A percentile compares a stretch with the other conserved stretches of the same genome.
These are phyloP conservation scores for Takifugu bimaculatus DNA, from an alignment of 2,113 vertebrate genomes.

Conservation along the genomic window DNA sequence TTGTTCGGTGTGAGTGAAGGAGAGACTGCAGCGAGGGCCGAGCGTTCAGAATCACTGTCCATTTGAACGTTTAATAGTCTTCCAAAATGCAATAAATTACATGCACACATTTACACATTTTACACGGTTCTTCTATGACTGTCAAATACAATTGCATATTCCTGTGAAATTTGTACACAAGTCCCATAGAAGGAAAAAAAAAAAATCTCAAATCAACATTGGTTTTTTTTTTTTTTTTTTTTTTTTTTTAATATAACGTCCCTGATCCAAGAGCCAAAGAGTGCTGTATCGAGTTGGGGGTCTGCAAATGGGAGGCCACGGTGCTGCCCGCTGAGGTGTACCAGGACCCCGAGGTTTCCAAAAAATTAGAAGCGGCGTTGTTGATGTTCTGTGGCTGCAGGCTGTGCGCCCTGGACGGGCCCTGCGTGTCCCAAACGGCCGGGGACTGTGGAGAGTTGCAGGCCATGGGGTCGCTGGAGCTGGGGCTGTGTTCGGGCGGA, in stretches of 20 bases:
- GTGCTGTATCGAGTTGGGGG: constrained; percentile 91
- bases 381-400: constrained; percentile 86
- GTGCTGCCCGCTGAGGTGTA: constrained; percentile 80
- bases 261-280: constrained; percentile 92
- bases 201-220: constrained; percentile 39
- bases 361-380: constrained; percentile 86
- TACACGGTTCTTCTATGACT: constrained; percentile 85
- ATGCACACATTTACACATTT: constrained; percentile 99
- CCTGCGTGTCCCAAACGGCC: constrained; percentile 98
- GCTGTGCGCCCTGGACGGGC: constrained; percentile 81
- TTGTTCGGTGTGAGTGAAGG: constrained; percentile 25
- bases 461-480: constrained; percentile 98
- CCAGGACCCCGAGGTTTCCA: constrained; percentile 91
- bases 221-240: constrained; percentile 9
- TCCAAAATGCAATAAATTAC: constrained; percentile 99
- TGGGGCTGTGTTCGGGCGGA: constrained; percentile 96
- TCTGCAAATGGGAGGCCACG: constrained; percentile 88
- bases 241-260: constrained; percentile 90
- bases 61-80: constrained; percentile 85
- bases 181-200: constrained; percentile 78
- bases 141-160: constrained; percentile 87
- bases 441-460: constrained; percentile 99
- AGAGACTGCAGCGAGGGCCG: constrained; percentile 80
- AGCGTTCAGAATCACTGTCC: constrained; percentile 86
- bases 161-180: constrained; percentile 86